Evolutionary conservation across 2,113 vertebrate genomes (phyloP).

Genomic region (Hippocampus comes): DNA sequence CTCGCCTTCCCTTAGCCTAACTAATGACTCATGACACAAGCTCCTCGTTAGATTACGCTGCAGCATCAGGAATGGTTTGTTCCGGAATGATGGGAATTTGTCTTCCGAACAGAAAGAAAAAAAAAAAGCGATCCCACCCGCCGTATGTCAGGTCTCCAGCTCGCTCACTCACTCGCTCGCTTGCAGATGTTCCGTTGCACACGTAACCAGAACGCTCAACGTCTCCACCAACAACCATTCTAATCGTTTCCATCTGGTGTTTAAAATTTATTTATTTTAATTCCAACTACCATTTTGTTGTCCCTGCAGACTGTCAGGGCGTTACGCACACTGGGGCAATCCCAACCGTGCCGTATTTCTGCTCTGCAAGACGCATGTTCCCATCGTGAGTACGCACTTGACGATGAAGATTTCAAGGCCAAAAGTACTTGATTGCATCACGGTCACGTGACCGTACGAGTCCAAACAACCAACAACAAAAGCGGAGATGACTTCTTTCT

Average conservation of each 20-base stretch:
- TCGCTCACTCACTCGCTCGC: conserved; percentile 1
- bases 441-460: not conserved
- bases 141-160: not conserved
- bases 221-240: not conserved
- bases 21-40: conserved; percentile 5
- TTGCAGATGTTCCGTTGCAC: conserved; percentile 1
- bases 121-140: not conserved
- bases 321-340: no score
- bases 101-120: not conserved
- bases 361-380: no score
- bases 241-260: not conserved
- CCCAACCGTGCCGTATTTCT: no score
- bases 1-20: not conserved
- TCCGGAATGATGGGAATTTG: conserved; percentile 1
- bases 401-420: not conserved
- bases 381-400: not conserved
- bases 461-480: not conserved
- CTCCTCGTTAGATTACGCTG: not conserved
- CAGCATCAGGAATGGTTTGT: conserved; percentile 4
- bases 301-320: not conserved
- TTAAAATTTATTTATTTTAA: not conserved
- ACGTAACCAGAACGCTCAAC: not conserved
- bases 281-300: not conserved
- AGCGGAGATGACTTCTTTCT: conserved; percentile 3
- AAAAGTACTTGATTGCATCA: not conserved